Evolutionary conservation across 2,797 vertebrate genomes (phyloP).

Genomic region (Neosalanx taihuensis): DNA sequence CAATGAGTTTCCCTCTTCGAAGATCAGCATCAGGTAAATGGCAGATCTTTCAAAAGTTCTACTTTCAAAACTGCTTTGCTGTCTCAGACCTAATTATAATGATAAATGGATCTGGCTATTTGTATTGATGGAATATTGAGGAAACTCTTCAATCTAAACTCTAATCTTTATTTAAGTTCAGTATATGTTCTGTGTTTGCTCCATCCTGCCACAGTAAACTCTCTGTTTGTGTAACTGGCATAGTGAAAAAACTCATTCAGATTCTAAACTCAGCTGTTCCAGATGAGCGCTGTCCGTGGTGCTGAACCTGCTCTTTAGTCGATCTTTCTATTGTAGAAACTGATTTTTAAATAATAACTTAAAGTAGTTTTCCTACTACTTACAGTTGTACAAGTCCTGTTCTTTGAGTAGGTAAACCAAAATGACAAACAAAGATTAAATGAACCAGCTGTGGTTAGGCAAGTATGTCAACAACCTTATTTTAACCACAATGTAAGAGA

Average conservation of each 20-base stretch:
- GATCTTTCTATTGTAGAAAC: slow-evolving; percentile 19
- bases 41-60: background rate
- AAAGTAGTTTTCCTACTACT: background rate
- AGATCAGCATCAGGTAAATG: slow-evolving; percentile 91
- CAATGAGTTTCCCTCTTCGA: slow-evolving; percentile 92
- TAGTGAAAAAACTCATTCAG: too few relatives aligned
- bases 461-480: background rate
- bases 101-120: background rate
- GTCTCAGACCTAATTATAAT: background rate
- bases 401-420: background rate
- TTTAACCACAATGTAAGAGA: background rate
- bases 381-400: background rate
- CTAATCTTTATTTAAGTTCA: too few relatives aligned
- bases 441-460: background rate
- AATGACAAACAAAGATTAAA: too few relatives aligned
- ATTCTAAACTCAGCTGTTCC: background rate
- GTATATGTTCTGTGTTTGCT: too few relatives aligned
- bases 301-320: slow-evolving; percentile 44
- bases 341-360: background rate
- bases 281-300: slow-evolving; percentile 50
- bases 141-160: background rate
- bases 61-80: background rate
- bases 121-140: background rate
- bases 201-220: too few relatives aligned
- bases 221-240: too few relatives aligned